These are phyloP conservation scores for Rhaphigaster nebulosa DNA, from an alignment of 2,888 invertebrate species.

Conservation along the genomic window DNA sequence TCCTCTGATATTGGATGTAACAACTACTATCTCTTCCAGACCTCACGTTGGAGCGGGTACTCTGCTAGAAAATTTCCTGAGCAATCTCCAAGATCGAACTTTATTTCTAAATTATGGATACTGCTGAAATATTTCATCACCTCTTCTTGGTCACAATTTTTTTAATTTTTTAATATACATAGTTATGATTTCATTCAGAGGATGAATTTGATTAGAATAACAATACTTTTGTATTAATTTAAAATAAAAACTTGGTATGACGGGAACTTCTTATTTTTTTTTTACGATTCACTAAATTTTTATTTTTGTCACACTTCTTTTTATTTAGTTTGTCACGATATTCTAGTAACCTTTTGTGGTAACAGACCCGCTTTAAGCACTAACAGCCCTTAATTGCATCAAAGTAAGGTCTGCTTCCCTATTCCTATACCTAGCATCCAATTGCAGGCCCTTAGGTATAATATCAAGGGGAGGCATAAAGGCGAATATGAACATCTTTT, in stretches of 20 bases:
- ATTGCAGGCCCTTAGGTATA: too few relatives aligned
- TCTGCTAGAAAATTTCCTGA: neutral
- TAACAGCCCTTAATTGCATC: too few relatives aligned
- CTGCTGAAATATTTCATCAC: neutral
- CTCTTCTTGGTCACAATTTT: neutral
- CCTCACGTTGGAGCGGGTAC: neutral
- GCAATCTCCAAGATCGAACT: neutral
- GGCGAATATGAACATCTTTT: too few relatives aligned
- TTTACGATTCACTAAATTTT: neutral
- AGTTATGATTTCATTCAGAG: too few relatives aligned
- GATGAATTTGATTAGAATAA: neutral
- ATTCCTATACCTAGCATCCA: too few relatives aligned
- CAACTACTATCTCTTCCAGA: conserved; percentile 2
- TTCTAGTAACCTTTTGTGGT: too few relatives aligned
- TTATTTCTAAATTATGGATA: neutral
- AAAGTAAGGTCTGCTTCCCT: too few relatives aligned
- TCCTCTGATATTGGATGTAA: neutral
- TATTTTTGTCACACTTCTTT: too few relatives aligned
- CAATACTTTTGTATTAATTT: neutral
- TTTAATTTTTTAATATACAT: too few relatives aligned
- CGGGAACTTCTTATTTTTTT: neutral
- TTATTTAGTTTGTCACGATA: too few relatives aligned
- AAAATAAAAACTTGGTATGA: neutral
- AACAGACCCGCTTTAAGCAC: too few relatives aligned
- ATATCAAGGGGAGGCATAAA: too few relatives aligned